phyloP scores from a whole-genome alignment of 1,140 invertebrate genomes.

The Pogonomyrmex californicus region DNA sequence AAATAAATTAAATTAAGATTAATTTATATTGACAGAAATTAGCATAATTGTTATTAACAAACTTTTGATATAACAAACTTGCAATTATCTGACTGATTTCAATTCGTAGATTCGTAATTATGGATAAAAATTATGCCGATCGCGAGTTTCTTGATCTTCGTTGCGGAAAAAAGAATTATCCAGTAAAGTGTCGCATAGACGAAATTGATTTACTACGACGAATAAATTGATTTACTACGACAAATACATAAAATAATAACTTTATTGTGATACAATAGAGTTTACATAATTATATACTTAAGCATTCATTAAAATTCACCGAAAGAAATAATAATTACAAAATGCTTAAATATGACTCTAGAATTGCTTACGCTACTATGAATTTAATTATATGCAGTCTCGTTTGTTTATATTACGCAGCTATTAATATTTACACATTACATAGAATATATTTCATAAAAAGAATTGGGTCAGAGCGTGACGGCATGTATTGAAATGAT shows the following conservation, averaged over 20 bases:
- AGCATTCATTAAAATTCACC: constrained; percentile 57
- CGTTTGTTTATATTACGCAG: constrained; percentile 58
- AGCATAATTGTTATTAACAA: too few species aligned
- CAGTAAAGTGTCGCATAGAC: constrained; percentile 10
- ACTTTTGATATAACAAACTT: too few species aligned
- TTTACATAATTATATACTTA: constrained; percentile 50
- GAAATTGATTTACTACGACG: constrained; percentile 7
- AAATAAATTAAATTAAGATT: too few species aligned
- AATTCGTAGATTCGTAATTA: background rate
- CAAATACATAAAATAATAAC: constrained; percentile 74
- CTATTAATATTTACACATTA: constrained; percentile 77
- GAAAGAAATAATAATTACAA: constrained; percentile 67
- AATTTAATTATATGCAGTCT: constrained; percentile 74
- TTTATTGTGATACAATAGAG: constrained; percentile 64
- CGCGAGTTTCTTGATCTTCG: too few species aligned
- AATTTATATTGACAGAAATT: too few species aligned
- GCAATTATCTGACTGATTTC: too few species aligned
- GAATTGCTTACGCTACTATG: constrained; percentile 44
- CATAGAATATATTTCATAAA: constrained; percentile 58
- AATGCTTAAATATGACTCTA: constrained; percentile 66
- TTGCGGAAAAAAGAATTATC: background rate
- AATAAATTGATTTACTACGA: background rate
- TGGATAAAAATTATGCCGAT: too few species aligned
- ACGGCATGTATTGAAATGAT: constrained; percentile 16
- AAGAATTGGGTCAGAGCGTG: constrained; percentile 33